Conservation (phyloP, 2,797 vertebrate species). For the Esox lucius region DNA sequence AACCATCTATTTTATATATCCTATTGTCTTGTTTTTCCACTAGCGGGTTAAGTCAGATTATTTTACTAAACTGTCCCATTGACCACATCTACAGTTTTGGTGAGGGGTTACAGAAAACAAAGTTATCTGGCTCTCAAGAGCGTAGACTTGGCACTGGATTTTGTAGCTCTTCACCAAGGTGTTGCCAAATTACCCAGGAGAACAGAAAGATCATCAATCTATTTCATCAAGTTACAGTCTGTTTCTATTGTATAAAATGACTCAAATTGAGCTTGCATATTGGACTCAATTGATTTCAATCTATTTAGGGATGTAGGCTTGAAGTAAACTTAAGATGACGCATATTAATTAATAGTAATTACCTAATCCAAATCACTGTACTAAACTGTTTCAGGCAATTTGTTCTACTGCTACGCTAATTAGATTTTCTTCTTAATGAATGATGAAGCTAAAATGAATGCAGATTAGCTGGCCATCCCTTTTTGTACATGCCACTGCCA, state of each 20-base stretch:
- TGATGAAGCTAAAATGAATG: slow-evolving; percentile 33
- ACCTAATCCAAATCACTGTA: slow-evolving; percentile 25
- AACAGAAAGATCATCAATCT: background rate
- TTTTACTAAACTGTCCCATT: too few species aligned
- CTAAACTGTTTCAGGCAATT: slow-evolving; percentile 43
- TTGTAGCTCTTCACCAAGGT: background rate
- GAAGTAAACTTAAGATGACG: slow-evolving; percentile 29
- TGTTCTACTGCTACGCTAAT: slow-evolving; percentile 41
- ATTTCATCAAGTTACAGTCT: background rate
- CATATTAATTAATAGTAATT: slow-evolving; percentile 44
- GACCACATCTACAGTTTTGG: too few species aligned
- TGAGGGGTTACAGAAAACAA: too few species aligned
- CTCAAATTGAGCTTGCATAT: slow-evolving; percentile 15
- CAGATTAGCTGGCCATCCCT: slow-evolving; percentile 5
- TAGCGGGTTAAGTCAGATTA: too few species aligned
- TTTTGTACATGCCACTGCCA: background rate
- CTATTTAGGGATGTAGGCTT: slow-evolving; percentile 18
- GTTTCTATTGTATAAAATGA: background rate
- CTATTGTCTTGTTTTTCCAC: too few species aligned
- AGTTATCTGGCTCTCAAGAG: too few species aligned
- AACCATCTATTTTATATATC: too few species aligned
- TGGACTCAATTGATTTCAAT: slow-evolving; percentile 14
- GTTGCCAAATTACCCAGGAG: background rate
- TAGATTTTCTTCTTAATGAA: slow-evolving; percentile 32
- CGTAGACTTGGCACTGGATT: too few species aligned